Conservation (phyloP, 2,113 vertebrate genomes). For the Potamarius usumacintae region DNA sequence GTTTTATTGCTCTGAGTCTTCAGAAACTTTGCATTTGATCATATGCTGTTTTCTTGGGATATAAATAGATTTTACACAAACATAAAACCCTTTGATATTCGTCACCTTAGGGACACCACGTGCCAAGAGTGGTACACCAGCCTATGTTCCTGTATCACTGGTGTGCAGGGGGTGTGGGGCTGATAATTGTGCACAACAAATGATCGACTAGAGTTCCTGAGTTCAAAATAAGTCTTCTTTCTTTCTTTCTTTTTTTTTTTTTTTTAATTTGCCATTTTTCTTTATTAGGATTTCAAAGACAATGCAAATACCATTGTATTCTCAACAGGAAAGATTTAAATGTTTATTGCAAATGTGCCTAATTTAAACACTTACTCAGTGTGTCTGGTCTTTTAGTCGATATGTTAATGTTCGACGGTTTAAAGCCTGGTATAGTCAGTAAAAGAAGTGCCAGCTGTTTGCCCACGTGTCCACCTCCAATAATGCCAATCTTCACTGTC, state of each 20-base stretch:
- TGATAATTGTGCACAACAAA: background rate
- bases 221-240: background rate
- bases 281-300: background rate
- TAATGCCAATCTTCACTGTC: slow-evolving; percentile 70
- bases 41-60: background rate
- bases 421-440: slow-evolving; percentile 62
- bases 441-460: slow-evolving; percentile 67
- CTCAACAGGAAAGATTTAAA: background rate
- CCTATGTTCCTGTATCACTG: background rate
- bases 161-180: background rate
- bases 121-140: background rate
- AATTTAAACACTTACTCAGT: slow-evolving; percentile 46
- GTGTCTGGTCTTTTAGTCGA: slow-evolving; percentile 73
- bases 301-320: background rate
- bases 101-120: background rate
- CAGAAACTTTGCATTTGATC: background rate
- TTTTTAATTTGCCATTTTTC: background rate
- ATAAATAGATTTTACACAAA: background rate
- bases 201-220: background rate
- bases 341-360: background rate
- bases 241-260: background rate
- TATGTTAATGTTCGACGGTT: slow-evolving; percentile 62
- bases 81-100: background rate
- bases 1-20: too few relatives aligned
- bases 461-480: slow-evolving; percentile 72